Base-by-base conservation (phyloP, 2,888 invertebrate genomes). In the Acanthococcus lagerstroemiae region DNA sequence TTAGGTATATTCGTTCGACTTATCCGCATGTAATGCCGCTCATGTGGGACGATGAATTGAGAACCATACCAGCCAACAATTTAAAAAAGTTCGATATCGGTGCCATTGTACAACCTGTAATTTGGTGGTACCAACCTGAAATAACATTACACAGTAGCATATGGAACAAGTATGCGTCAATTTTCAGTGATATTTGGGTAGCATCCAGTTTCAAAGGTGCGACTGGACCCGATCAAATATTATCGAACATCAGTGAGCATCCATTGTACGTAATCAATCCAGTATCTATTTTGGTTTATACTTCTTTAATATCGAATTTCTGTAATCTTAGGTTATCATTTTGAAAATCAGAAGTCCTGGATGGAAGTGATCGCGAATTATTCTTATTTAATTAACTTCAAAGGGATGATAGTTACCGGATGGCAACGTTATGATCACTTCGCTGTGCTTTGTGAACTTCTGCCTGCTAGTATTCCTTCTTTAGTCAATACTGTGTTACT, bases 11-110 rank as follows among this genome's bases (percentile, higher is more conserved):
- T 4, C 74, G 74, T 55, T 69, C 72, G 5, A 73, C 73, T 26
- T 74, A 77, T 70, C 72, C 73, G 17, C 69, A 69, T 3, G 72
- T 78, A 4, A 76, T 73, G 4, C 74, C 76, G 2, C 75, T 81
- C 26, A 76, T 81, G 71, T 81, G 81, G 81, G 81, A 81, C 70
- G 81, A 81, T 71, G 81, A 81, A 80, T 72, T 81, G 66, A 71
- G 80, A 21, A 72, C 74, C 27, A 73, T 75, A 68, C 69, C 73
- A 15, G 69, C 73, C 0, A 70, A 73, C 19, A 70, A 71, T 26
- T 67, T 75, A 17, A 68, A 75, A n/a, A 73, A 73, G 37, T 75
- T 73, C 27, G 74, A 75, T 19, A 70, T 80, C 15, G 75, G 75
- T 7, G 72, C 73, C n/a, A 69, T 79, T 15, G 79, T 80, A 1